Evolutionary conservation across 2,113 vertebrate species (phyloP).

Genomic region (Nipponia nippon): DNA sequence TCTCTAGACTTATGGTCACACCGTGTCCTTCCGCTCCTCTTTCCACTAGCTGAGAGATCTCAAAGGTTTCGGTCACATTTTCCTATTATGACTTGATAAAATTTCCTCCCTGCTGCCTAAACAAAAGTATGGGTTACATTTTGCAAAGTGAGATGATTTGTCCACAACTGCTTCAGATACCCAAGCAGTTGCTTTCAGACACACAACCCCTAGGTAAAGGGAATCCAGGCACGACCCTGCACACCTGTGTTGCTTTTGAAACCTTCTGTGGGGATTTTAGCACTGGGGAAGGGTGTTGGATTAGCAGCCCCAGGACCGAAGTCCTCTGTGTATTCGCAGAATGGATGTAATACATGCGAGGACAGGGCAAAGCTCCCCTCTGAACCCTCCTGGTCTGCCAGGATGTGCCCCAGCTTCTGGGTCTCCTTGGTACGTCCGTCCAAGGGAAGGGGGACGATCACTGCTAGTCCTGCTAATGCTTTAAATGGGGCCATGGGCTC

Average conservation of each 20-base stretch:
- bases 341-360: accelerated
- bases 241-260: background rate
- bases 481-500: background rate
- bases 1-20: background rate
- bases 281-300: background rate
- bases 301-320: background rate
- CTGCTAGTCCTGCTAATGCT: background rate
- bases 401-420: background rate
- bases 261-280: background rate
- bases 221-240: background rate
- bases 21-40: background rate
- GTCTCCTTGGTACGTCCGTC: accelerated
- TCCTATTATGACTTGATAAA: background rate
- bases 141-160: background rate
- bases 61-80: background rate
- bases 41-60: background rate
- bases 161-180: background rate
- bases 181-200: background rate
- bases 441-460: background rate
- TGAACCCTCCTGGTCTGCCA: background rate
- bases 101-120: background rate
- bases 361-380: background rate
- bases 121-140: background rate
- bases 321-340: background rate
- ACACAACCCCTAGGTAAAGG: background rate